Conservation (phyloP, 1,140 invertebrate species). For the Aphidius ervi region DNA sequence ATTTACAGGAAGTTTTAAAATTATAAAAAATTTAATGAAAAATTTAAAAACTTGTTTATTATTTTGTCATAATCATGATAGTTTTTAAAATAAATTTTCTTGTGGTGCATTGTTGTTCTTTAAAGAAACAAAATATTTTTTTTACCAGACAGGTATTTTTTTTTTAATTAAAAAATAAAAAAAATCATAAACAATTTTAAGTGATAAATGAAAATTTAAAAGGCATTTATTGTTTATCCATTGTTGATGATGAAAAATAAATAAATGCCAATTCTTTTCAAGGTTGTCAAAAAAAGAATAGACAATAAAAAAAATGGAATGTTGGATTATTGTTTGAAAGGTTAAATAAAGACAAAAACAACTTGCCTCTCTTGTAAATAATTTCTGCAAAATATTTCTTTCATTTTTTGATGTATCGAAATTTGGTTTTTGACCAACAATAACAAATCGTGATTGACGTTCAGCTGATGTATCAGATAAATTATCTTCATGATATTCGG, state of each 20-base stretch:
- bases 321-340: slow-evolving; percentile 23
- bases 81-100: too few species aligned
- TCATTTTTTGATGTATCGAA: slow-evolving; percentile 31
- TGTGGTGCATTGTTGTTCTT: too few species aligned
- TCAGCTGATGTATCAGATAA: slow-evolving; percentile 49
- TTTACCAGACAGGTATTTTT: too few species aligned
- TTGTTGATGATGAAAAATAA: not conserved
- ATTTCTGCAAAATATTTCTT: slow-evolving; percentile 44
- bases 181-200: not conserved
- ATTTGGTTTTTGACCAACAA: slow-evolving; percentile 41
- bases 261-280: not conserved
- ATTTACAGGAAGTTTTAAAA: too few species aligned
- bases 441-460: slow-evolving; percentile 40
- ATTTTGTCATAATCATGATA: too few species aligned
- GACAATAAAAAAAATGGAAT: not conserved
- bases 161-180: too few species aligned
- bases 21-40: too few species aligned
- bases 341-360: slow-evolving; percentile 28
- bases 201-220: not conserved
- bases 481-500: slow-evolving; percentile 48
- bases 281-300: not conserved
- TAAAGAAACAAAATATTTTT: too few species aligned
- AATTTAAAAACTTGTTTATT: too few species aligned
- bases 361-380: slow-evolving; percentile 46
- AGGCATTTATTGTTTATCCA: not conserved